Conservation (phyloP, 2,888 invertebrate genomes). For the Pardosa pseudoannulata region DNA sequence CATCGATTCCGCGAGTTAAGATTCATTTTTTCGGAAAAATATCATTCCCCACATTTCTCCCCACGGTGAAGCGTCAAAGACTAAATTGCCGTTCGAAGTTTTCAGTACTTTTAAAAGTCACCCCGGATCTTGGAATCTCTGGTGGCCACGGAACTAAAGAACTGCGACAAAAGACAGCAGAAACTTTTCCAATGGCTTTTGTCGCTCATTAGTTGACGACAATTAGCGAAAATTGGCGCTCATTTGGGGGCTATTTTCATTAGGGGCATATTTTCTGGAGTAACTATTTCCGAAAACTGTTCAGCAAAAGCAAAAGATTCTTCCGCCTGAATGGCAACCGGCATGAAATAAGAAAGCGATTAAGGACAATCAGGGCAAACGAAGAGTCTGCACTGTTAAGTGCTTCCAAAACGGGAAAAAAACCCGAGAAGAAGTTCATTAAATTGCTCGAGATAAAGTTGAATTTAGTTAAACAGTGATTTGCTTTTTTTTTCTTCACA, state of each 20-base stretch:
- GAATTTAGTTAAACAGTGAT: not conserved
- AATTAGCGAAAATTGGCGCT: constrained; percentile 63
- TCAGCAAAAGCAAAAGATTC: constrained; percentile 12
- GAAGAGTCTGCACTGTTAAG: not conserved
- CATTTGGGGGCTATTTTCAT: constrained; percentile 59
- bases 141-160: constrained; percentile 1
- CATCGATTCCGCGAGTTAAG: not conserved
- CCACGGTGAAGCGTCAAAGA: not conserved
- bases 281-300: not conserved
- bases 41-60: not conserved
- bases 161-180: constrained; percentile 14
- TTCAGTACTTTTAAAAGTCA: not conserved
- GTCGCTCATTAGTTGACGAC: constrained; percentile 56
- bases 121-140: not conserved
- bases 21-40: not conserved
- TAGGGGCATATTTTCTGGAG: constrained; percentile 24
- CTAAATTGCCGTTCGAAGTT: constrained; percentile 1
- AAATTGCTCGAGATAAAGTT: not conserved
- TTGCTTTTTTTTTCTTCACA: not conserved
- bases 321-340: not conserved
- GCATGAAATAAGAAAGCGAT: constrained; percentile 1
- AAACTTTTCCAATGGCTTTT: constrained; percentile 36
- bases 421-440: not conserved
- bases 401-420: not conserved
- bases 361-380: constrained; percentile 2